phyloP scores from a whole-genome alignment of 2,113 vertebrate genomes.

The Limanda limanda region DNA sequence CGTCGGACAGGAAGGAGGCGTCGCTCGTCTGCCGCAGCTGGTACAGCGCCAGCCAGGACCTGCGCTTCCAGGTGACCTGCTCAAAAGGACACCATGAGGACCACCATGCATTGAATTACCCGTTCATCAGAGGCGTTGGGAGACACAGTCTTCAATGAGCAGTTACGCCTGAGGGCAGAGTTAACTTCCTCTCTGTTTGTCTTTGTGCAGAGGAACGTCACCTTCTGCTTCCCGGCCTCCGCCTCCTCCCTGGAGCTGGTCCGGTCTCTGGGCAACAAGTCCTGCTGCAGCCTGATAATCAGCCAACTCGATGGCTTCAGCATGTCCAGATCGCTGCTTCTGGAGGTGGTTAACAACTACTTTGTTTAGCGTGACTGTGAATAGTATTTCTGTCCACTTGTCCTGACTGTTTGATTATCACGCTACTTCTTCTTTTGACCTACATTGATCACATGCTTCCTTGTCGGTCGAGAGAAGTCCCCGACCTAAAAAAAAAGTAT shows the following conservation, averaged over 20 bases:
- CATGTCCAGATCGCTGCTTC: constrained; percentile 79
- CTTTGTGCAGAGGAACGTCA: constrained; percentile 76
- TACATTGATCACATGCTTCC: constrained; percentile 1
- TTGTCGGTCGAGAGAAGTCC: background rate
- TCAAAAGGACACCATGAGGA: background rate
- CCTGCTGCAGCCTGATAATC: constrained; percentile 80
- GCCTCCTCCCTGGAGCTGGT: constrained; percentile 82
- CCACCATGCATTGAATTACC: background rate
- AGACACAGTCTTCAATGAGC: background rate
- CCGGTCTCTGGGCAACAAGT: constrained; percentile 70
- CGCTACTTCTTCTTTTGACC: background rate
- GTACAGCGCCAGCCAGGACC: constrained; percentile 86
- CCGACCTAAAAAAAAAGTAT: background rate
- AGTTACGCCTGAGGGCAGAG: background rate
- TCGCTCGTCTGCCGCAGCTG: constrained; percentile 86
- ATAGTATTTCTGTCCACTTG: too few species aligned
- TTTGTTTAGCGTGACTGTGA: background rate
- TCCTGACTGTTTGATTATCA: background rate
- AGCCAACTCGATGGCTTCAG: constrained; percentile 83
- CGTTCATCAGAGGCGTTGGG: background rate
- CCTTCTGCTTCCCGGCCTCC: constrained; percentile 84
- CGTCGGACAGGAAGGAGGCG: constrained; percentile 87
- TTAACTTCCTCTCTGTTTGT: background rate
- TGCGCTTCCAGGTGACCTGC: constrained; percentile 81
- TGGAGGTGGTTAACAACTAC: constrained; percentile 64